Evolutionary conservation across 2,113 vertebrate species (phyloP).

Genomic region (Cebus imitator): DNA sequence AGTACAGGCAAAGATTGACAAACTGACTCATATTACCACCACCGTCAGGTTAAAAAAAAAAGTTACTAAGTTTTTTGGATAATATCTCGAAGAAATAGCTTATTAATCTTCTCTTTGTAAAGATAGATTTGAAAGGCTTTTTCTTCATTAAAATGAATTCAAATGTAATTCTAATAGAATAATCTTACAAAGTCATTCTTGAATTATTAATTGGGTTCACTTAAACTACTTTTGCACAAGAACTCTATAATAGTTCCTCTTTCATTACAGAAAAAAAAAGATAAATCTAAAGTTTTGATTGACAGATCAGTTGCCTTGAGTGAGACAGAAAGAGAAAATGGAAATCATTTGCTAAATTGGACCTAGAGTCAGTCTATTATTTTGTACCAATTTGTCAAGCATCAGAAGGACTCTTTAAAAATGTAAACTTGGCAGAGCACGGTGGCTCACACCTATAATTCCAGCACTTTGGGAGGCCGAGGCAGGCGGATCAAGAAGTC

Average conservation of each 20-base stretch:
- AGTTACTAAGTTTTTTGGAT: neutral
- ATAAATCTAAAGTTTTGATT: neutral
- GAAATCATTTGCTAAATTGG: neutral
- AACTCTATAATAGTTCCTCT: neutral
- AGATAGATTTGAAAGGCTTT: neutral
- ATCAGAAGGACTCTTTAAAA: neutral
- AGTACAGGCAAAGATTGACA: neutral
- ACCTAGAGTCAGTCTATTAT: neutral
- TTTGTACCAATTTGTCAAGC: neutral
- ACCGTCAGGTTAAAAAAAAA: neutral
- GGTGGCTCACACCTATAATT: no score
- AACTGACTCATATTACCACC: neutral
- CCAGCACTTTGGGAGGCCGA: no score
- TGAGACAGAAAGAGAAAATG: neutral
- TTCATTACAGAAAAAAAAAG: neutral
- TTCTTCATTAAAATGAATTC: neutral
- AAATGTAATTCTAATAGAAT: neutral
- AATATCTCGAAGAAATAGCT: neutral
- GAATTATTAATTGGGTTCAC: neutral
- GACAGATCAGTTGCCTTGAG: neutral
- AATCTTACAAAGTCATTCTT: neutral
- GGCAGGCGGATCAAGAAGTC: no score
- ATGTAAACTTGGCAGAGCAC: no score
- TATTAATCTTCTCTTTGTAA: neutral
- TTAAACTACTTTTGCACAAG: neutral